Base-by-base conservation (phyloP, 2,888 invertebrate genomes). In the Isotomurus palustris region DNA sequence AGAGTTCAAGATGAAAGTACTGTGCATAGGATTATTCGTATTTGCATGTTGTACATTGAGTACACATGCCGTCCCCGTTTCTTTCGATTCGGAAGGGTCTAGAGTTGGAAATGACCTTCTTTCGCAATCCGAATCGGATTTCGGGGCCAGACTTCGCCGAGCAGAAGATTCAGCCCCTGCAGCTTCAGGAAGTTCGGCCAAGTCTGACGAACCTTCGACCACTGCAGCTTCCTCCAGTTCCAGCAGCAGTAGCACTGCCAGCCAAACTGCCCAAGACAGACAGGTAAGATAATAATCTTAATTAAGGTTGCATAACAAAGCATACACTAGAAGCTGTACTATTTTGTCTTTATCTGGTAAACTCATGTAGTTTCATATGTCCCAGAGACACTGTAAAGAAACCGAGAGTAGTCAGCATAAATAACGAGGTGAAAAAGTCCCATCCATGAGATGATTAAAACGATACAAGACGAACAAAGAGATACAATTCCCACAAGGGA, bases 71-170 rank as follows among this genome's bases (percentile, higher is more conserved):
- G 51, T 65, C 49, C 70, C 70, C 35, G 68, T 69, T 44, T 64
- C 68, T 3, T 69, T 65, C 44, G 70, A 70, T 27, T 50, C 66
- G 27, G 68, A 67, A 21, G 57, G 53, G 19, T 49, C 43, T 25
- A 67, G 67, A 56, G 61, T 65, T 51, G 66, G 62, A 17, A 65
- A 67, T 62, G 70, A 70, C 55, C 58, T 70, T 49, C 56, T 70
- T 48, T 68, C 69, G 24, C 64, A 69, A 21, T 58, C 66, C 41
- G 67, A 70, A 49, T 67, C 67, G 38, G 67, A 67, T 35, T 54
- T 65, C n/a, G 50, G 58, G 25, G 59, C 62, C 21, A 64, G 68
- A 56, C 56, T 66, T 47, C 60, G 64, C 21, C 45, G 70, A 44
- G 67, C 61, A 25, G 68, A 67, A 40, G 67, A 68, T 36, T 38